phyloP scores from a whole-genome alignment of 2,888 invertebrate genomes.

The Habroteleia sp. region DNA sequence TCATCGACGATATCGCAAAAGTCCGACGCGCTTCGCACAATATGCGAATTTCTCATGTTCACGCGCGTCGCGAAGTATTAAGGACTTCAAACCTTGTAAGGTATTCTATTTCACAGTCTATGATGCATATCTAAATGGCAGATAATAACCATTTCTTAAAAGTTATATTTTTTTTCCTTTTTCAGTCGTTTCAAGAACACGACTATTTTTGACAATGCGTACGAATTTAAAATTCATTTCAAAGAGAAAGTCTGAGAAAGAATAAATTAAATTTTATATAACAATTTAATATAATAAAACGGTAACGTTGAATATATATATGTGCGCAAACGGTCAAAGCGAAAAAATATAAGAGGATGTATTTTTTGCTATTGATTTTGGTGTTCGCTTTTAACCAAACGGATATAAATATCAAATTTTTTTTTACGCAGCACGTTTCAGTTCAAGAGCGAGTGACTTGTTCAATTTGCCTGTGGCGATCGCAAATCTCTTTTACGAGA shows the following conservation, averaged over 20 bases:
- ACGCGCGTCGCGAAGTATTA: slow-evolving; percentile 37
- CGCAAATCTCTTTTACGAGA: slow-evolving; percentile 61
- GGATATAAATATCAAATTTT: slow-evolving; percentile 42
- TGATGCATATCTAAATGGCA: slow-evolving; percentile 75
- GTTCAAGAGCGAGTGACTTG: slow-evolving; percentile 30
- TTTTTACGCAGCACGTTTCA: slow-evolving; percentile 44
- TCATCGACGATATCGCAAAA: slow-evolving; percentile 1
- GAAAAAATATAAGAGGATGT: too few species aligned
- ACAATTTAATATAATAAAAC: too few species aligned
- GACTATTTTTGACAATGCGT: slow-evolving; percentile 10
- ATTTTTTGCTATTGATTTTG: slow-evolving; percentile 15
- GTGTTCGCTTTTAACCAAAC: slow-evolving; percentile 32
- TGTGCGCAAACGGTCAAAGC: too few species aligned
- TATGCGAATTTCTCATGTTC: slow-evolving; percentile 18
- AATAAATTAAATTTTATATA: too few species aligned
- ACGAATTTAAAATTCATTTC: slow-evolving; percentile 11
- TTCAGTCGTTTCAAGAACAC: slow-evolving; percentile 2
- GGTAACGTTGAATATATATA: too few species aligned
- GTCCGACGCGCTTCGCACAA: slow-evolving; percentile 2
- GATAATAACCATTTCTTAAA: slow-evolving; percentile 73
- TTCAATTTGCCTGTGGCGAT: slow-evolving; percentile 56
- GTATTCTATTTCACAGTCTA: slow-evolving; percentile 68
- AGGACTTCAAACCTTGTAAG: slow-evolving; percentile 71
- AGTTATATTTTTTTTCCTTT: slow-evolving; percentile 57
- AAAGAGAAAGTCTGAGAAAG: not conserved